Evolutionary conservation across 2,888 invertebrate species (phyloP).

Genomic region (Hirudinaria manillensis): DNA sequence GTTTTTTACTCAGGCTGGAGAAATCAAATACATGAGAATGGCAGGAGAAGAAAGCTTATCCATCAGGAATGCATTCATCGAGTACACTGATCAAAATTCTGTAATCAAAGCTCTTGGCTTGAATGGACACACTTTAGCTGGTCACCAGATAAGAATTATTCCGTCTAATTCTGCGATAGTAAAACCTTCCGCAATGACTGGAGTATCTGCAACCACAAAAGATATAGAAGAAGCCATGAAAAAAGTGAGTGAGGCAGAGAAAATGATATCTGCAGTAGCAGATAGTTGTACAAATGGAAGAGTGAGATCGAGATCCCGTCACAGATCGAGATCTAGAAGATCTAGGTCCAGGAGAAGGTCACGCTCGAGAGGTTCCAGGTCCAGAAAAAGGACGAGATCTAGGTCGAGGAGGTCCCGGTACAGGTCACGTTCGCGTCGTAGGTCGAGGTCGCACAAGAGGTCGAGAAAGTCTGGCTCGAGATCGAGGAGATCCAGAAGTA

Average conservation of each 20-base stretch:
- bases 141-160: conserved; percentile 57
- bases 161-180: conserved; percentile 69
- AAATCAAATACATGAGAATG: conserved; percentile 88
- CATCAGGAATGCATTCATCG: conserved; percentile 72
- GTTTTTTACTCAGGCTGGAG: conserved; percentile 76
- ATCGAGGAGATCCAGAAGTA: conserved; percentile 31
- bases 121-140: conserved; percentile 71
- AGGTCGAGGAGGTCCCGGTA: conserved; percentile 31
- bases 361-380: conserved; percentile 31
- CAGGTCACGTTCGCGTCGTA: conserved; percentile 24
- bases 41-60: conserved; percentile 71
- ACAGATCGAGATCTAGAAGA: conserved; percentile 32
- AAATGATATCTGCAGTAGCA: conserved; percentile 84
- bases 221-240: conserved; percentile 83
- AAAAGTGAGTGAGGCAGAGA: conserved; percentile 88
- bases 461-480: conserved; percentile 28
- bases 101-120: conserved; percentile 75
- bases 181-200: conserved; percentile 72
- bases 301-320: conserved; percentile 31
- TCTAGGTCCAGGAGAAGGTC: conserved; percentile 25
- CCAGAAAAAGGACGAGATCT: conserved; percentile 32
- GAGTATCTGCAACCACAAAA: conserved; percentile 75
- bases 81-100: conserved; percentile 84
- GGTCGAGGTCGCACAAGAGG: conserved; percentile 29
- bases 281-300: conserved; percentile 52